These are phyloP conservation scores for Lycopodina hypogea DNA, from an alignment of 37 sponge, comb jelly and placozoan species.

Conservation along the genomic window DNA sequence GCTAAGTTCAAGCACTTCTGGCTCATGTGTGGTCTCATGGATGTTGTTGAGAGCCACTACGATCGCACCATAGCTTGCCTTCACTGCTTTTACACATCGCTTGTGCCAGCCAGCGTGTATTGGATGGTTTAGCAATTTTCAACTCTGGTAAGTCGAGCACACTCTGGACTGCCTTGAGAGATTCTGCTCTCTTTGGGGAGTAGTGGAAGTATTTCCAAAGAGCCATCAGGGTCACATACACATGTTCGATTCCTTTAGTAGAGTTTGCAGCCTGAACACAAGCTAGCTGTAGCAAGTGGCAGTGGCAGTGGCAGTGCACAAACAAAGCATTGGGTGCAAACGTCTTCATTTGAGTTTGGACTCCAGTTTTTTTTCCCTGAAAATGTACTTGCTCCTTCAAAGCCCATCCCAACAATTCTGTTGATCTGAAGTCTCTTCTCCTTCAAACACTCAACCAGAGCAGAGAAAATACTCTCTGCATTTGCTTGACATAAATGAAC, in stretches of 20 bases:
- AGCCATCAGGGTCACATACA: too few relatives aligned
- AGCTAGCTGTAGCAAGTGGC: constrained; percentile 43
- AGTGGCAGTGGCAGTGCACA: constrained; percentile 34
- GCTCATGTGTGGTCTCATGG: constrained; percentile 43
- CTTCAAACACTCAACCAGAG: constrained; percentile 57
- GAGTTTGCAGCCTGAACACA: too few relatives aligned
- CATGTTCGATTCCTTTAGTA: too few relatives aligned
- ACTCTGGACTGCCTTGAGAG: constrained; percentile 36
- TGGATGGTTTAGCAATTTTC: too few relatives aligned
- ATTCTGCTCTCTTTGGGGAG: too few relatives aligned
- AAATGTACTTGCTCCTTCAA: too few relatives aligned
- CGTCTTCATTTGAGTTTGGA: constrained; percentile 31
- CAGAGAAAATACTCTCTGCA: too few relatives aligned
- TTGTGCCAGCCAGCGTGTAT: too few relatives aligned
- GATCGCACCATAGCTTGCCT: constrained; percentile 53
- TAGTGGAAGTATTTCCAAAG: too few relatives aligned
- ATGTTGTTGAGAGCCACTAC: constrained; percentile 34
- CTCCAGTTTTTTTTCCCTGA: constrained; percentile 46
- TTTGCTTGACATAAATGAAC: too few relatives aligned
- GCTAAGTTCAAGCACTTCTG: not conserved
- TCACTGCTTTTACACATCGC: constrained; percentile 69
- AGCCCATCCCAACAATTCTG: constrained; percentile 69
- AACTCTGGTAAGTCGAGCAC: constrained; percentile 51
- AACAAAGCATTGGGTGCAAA: too few relatives aligned
- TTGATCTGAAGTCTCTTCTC: constrained; percentile 4